Base-by-base conservation (phyloP, 2,797 vertebrate species). In the Smutsia gigantea region DNA sequence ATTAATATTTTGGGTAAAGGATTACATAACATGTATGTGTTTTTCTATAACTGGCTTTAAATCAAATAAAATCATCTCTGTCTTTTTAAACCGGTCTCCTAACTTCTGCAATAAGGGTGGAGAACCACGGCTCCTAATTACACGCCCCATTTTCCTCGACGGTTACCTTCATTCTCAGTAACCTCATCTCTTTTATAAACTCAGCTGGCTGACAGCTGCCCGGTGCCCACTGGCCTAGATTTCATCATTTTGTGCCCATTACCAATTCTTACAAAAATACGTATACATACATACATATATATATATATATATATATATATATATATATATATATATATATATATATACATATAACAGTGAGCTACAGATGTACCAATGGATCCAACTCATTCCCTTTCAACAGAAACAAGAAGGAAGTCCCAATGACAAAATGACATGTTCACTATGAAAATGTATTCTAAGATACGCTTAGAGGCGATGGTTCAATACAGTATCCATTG, bases 191-290 rank as follows among this genome's bases (percentile, higher is more conserved):
- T 77, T 90, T 34, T 69, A 86, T 66, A 92, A 78, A 92, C 51
- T 95, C 59, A 49, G 85, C 27, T 3, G 57, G 68, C 74, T 93
- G 72, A 90, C 12, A 84, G 86, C 7, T n/a, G 92, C 57, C 34
- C 27, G 71, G 82, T 94, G 83, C 34, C 75, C 74, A 61, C 37
- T 86, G 94, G 87, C 69, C 83, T 87, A 92, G 75, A 96, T 94
- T 63, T 89, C 69, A 46, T 69, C 31, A 83, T 78, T 82, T 87
- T 77, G n/a, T 72, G 42, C 37, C 68, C 89, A 55, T 89, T 87
- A 91, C 46, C 83, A 87, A 79, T 89, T 96, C 61, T 83, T 92
- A 94, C 23, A 87, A 34, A 83, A 78, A 75, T 46, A 46, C 11
- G 46, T 12, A 46, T 46, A 46, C 12, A 91, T n/a, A 91, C 29